Base-by-base conservation (phyloP, 2,888 invertebrate species). In the Polydrusus tereticollis region DNA sequence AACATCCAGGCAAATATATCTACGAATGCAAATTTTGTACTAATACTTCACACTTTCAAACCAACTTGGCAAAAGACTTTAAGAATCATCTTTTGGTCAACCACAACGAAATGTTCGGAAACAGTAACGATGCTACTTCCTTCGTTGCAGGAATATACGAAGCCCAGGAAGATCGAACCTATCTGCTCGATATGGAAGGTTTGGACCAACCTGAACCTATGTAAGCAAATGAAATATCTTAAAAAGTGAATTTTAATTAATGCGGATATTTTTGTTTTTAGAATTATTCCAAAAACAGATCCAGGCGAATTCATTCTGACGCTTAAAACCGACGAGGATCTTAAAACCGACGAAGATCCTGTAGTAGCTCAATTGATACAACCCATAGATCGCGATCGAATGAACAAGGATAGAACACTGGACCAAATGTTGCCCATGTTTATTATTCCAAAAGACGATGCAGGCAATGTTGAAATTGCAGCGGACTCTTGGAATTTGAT, bases 1-100 rank as follows among this genome's bases (percentile, higher is more conserved):
- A 92, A 62, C 97, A 97, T 86, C 89, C 89, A 0, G 94, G 94
- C 0, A 89, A 92, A 80, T 90, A 86, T 70, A 88, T 97, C 45
- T 97, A 96, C 85, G 90, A 92, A 71, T 97, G 97, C 82, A 87
- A 88, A 64, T 86, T 88, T 59, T 95, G 95, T 82, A 78, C 77
- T 0, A 50, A 41, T 2, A 75, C 79, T 10, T 70, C 71, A n/a
- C 41, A 59, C 63, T 91, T 87, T 83, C 86, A 87, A 36, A 90
- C 90, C 8, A 93, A 94, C 83, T 88, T 89, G 79, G 90, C 92
- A 8, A 88, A 89, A 68, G 91, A 91, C 33, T 89, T 93, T 69
- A 89, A 90, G 43, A 87, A 87, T 6, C 94, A 94, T 84, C 86
- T 93, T 47, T 82, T 88, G 18, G 81, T 86, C 0, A 83, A 79